Percentiles rank a stretch among this genome's conserved stretches.
phyloP scores from a whole-genome alignment of 2,888 invertebrate species.

The Caenorhabditis imperialis region DNA sequence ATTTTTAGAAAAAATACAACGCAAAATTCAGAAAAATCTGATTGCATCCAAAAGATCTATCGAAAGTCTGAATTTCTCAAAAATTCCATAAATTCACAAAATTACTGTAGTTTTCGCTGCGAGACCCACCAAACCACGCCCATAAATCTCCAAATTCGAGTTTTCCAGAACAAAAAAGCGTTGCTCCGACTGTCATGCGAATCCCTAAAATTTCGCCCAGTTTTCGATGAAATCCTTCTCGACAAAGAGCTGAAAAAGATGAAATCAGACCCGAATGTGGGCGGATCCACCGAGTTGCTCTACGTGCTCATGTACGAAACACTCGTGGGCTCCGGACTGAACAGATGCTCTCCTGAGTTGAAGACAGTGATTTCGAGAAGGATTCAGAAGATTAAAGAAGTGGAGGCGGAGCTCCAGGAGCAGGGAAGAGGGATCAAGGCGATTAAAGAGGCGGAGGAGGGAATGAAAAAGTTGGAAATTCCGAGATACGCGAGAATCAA shows the following conservation, averaged over 20 bases:
- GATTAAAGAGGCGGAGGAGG: slow-evolving; percentile 47
- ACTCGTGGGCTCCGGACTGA: slow-evolving; percentile 62
- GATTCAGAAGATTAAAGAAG: slow-evolving; percentile 40
- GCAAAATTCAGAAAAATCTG: too few species aligned
- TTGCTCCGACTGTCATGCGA: slow-evolving; percentile 73
- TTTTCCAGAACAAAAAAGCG: slow-evolving; percentile 74
- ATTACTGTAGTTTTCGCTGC: too few species aligned
- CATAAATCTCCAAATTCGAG: too few species aligned
- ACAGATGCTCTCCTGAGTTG: slow-evolving; percentile 59
- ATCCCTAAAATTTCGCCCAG: slow-evolving; percentile 68
- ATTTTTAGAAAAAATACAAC: too few species aligned
- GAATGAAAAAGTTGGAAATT: slow-evolving; percentile 50
- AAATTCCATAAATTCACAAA: too few species aligned
- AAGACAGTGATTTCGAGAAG: slow-evolving; percentile 54
- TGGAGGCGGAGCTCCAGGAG: slow-evolving; percentile 37
- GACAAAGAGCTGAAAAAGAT: slow-evolving; percentile 50
- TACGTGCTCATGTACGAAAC: slow-evolving; percentile 69
- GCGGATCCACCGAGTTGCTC: slow-evolving; percentile 53
- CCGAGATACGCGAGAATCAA: slow-evolving; percentile 76
- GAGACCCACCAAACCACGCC: too few species aligned
- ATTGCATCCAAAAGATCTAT: too few species aligned
- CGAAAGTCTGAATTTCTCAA: too few species aligned
- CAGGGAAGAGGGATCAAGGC: slow-evolving; percentile 53
- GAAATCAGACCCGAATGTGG: slow-evolving; percentile 54
- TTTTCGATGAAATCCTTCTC: slow-evolving; percentile 63